phyloP scores from a whole-genome alignment of 2,797 vertebrate species.

The Momotus momota region DNA sequence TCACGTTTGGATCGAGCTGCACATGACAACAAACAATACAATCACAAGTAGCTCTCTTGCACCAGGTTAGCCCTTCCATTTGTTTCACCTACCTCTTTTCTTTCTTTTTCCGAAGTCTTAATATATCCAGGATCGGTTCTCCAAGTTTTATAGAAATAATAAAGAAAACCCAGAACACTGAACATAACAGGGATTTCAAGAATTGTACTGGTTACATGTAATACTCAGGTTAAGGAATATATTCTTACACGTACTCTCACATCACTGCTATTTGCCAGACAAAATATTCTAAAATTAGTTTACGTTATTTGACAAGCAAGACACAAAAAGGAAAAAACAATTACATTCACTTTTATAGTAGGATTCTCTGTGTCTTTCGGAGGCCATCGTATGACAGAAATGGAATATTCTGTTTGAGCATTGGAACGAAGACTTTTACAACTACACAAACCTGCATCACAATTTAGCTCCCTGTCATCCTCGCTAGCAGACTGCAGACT shows the following conservation, averaged over 20 bases:
- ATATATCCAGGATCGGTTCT: slow-evolving; percentile 90
- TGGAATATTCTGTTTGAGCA: background rate
- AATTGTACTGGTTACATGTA: slow-evolving; percentile 79
- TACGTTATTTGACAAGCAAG: background rate
- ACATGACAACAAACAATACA: no score
- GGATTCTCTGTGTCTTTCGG: background rate
- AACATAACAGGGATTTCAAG: slow-evolving; percentile 84
- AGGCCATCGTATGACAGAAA: background rate
- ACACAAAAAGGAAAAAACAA: background rate
- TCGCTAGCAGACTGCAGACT: background rate
- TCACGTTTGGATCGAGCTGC: background rate
- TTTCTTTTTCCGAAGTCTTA: slow-evolving; percentile 90
- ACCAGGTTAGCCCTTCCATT: background rate
- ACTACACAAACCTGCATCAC: background rate
- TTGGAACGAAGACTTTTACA: background rate
- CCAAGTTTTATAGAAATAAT: slow-evolving; percentile 91
- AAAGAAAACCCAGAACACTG: slow-evolving; percentile 83
- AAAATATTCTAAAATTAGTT: background rate
- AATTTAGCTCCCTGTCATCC: background rate
- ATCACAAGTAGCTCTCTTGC: no score
- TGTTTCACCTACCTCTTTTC: slow-evolving; percentile 84
- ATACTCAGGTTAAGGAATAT: slow-evolving; percentile 75
- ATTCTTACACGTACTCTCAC: background rate
- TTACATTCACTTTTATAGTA: background rate
- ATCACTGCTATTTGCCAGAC: background rate